Evolutionary conservation across 2,113 vertebrate species (phyloP).

Genomic region (Onychorhynchus coronatus): DNA sequence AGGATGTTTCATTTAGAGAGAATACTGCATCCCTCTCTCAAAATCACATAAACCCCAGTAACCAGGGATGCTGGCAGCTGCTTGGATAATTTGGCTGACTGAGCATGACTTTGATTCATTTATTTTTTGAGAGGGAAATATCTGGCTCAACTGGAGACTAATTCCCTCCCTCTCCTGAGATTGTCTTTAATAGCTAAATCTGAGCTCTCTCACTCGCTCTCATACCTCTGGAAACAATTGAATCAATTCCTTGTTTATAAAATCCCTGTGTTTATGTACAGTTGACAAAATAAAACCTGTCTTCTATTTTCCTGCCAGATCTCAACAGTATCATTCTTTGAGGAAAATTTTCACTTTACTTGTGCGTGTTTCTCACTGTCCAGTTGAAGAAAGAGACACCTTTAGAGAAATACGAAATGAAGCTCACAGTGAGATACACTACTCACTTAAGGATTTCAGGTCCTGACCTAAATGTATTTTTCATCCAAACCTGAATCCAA

Average conservation of each 20-base stretch:
- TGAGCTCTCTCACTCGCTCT: neutral
- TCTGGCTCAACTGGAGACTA: conserved; percentile 62
- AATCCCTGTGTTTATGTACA: conserved; percentile 22
- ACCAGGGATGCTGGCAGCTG: conserved; percentile 46
- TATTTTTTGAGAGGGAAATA: conserved; percentile 58
- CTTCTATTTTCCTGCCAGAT: conserved; percentile 30
- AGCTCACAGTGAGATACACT: neutral
- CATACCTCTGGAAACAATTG: conserved; percentile 48
- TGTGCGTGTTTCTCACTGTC: neutral
- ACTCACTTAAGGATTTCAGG: neutral
- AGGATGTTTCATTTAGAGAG: neutral
- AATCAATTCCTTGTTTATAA: conserved; percentile 52
- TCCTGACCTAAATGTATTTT: conserved; percentile 14
- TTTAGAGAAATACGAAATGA: neutral
- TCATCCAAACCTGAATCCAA: neutral
- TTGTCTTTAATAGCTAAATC: conserved; percentile 42
- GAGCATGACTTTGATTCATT: conserved; percentile 64
- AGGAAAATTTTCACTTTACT: conserved; percentile 17
- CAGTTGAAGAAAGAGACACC: neutral
- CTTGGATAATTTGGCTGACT: conserved; percentile 63
- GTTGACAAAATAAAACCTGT: conserved; percentile 36
- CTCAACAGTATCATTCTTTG: neutral
- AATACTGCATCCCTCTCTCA: neutral
- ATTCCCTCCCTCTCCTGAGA: conserved; percentile 49
- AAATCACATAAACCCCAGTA: conserved; percentile 26